phyloP scores from a whole-genome alignment of 1,140 invertebrate genomes.

The Neelides sp. region DNA sequence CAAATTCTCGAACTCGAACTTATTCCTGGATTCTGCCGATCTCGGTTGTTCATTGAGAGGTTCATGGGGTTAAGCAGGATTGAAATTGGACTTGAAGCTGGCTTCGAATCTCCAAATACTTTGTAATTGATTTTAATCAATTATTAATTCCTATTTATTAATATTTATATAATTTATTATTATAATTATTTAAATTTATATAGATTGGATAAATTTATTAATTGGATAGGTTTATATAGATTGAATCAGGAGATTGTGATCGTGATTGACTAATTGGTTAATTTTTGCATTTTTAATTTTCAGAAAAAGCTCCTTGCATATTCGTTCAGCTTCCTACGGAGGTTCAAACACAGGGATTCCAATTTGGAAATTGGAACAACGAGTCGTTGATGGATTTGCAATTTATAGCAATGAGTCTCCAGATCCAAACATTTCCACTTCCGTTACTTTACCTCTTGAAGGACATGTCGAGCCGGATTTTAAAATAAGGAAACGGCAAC shows the following conservation, averaged over 20 bases:
- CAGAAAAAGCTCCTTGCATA: conserved; percentile 3
- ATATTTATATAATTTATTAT: neutral
- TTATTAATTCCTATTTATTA: neutral
- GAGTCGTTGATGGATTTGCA: conserved; percentile 26
- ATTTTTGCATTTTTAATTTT: conserved; percentile 4
- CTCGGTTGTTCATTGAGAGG: conserved; percentile 18
- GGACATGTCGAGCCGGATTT: conserved; percentile 2
- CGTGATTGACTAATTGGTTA: conserved; percentile 2
- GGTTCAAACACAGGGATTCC: conserved; percentile 4
- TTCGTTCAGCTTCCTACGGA: conserved; percentile 19
- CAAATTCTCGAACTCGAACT: conserved; percentile 23
- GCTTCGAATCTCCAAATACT: conserved; percentile 8
- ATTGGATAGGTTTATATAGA: too few relatives aligned
- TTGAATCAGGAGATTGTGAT: neutral
- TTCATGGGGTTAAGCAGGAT: conserved; percentile 23
- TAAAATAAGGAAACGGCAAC: neutral
- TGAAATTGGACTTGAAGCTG: conserved; percentile 24
- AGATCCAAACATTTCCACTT: neutral
- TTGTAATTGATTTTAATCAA: neutral
- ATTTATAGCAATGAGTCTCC: conserved; percentile 5
- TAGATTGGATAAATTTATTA: too few relatives aligned
- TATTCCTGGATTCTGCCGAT: conserved; percentile 24
- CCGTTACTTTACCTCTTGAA: neutral
- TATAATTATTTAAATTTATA: conserved; percentile 2
- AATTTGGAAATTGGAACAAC: conserved; percentile 19